Conservation (phyloP, 92 coral and sea anemone species). For the Phenganax marumi region DNA sequence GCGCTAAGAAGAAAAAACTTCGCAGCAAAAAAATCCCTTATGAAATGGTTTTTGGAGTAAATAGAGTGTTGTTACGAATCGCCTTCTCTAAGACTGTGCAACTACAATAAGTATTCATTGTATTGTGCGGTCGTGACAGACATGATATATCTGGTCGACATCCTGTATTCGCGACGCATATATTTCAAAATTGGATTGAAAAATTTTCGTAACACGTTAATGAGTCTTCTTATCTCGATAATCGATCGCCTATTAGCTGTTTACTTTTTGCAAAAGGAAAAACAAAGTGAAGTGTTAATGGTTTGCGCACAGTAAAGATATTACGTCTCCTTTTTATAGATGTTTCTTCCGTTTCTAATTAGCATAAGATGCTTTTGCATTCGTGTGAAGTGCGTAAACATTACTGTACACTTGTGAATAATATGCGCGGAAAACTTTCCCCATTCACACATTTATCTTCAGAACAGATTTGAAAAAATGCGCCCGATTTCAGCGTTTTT, state of each 20-base stretch:
- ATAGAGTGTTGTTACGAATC: too few species aligned
- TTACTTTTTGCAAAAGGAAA: slow-evolving; percentile 38
- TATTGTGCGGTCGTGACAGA: too few species aligned
- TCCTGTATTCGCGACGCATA: slow-evolving; percentile 5
- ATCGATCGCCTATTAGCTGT: slow-evolving; percentile 40
- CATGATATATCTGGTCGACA: background rate
- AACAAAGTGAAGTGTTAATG: slow-evolving; percentile 32
- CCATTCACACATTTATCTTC: too few species aligned
- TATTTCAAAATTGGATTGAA: slow-evolving; percentile 19
- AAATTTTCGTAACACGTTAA: slow-evolving; percentile 25
- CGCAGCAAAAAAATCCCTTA: too few species aligned
- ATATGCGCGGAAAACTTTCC: background rate
- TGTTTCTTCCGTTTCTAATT: slow-evolving; percentile 4
- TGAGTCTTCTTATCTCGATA: slow-evolving; percentile 39
- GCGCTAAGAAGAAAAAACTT: too few species aligned
- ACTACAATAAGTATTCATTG: too few species aligned
- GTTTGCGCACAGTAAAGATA: slow-evolving; percentile 7
- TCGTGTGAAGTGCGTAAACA: background rate
- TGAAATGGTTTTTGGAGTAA: too few species aligned
- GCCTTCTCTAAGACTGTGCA: too few species aligned
- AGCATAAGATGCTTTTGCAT: background rate
- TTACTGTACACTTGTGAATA: background rate
- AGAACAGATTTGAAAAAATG: too few species aligned
- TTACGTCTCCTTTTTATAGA: background rate
- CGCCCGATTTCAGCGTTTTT: too few species aligned